Percentiles rank a stretch among this genome's conserved stretches.
Evolutionary conservation across 2,797 vertebrate species (phyloP).

Genomic region (Brachyalestes nurse): DNA sequence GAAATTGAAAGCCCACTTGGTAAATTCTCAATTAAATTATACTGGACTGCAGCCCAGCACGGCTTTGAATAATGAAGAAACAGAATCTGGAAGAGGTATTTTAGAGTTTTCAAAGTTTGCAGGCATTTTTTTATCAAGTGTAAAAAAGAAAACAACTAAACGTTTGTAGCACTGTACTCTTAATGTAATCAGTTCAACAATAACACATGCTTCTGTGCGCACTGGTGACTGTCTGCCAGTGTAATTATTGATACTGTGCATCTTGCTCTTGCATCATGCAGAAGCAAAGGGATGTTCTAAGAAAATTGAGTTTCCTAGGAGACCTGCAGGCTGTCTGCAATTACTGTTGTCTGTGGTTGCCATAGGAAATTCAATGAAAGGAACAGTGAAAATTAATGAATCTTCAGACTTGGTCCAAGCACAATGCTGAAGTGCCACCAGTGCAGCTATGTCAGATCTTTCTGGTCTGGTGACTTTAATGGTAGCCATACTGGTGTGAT

Average conservation of each 20-base stretch:
- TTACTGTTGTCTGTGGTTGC: not conserved
- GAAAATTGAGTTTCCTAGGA: not conserved
- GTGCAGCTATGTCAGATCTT: not conserved
- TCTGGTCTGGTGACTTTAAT: not conserved
- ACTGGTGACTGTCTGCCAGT: slow-evolving; percentile 10
- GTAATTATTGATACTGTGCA: slow-evolving; percentile 69
- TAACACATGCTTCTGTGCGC: not conserved
- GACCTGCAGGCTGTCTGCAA: slow-evolving; percentile 2
- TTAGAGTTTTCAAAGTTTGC: not conserved
- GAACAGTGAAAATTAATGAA: not conserved
- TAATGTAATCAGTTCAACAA: not conserved
- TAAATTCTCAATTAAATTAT: slow-evolving; percentile 32
- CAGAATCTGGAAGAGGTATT: not conserved
- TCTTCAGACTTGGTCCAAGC: not conserved
- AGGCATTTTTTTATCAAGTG: not conserved
- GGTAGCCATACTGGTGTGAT: not conserved
- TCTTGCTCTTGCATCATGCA: slow-evolving; percentile 68
- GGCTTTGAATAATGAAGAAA: slow-evolving; percentile 28
- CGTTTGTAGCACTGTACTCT: not conserved
- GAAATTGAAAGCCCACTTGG: slow-evolving; percentile 29
- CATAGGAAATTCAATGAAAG: not conserved
- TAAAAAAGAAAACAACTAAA: not conserved
- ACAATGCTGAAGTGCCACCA: not conserved
- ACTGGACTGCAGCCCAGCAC: slow-evolving; percentile 27
- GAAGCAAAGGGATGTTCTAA: slow-evolving; percentile 12